A percentile compares a stretch with the other conserved stretches of the same genome.
These are phyloP conservation scores for Xiphophorus birchmanni DNA, from an alignment of 2,797 vertebrate genomes.

Conservation along the genomic window DNA sequence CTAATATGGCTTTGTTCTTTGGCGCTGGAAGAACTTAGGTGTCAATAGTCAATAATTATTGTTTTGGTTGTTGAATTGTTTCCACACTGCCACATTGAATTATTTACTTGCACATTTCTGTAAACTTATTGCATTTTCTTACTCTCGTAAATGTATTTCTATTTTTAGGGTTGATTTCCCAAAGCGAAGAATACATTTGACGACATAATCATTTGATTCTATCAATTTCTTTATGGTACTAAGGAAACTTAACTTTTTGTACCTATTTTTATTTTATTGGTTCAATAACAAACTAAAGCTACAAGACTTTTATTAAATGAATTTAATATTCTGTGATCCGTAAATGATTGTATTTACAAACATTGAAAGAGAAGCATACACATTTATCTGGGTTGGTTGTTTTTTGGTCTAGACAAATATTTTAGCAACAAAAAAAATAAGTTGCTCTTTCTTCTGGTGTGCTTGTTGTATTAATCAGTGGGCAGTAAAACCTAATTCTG, in stretches of 20 bases:
- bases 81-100: neutral
- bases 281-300: no score
- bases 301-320: no score
- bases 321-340: no score
- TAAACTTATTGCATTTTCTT: neutral
- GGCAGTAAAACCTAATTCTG: neutral
- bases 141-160: neutral
- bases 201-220: neutral
- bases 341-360: neutral
- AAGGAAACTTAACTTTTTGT: neutral
- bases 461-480: neutral
- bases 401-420: neutral
- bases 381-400: neutral
- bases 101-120: neutral
- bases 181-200: neutral
- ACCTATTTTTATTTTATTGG: no score
- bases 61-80: conserved; percentile 50
- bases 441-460: neutral
- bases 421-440: neutral
- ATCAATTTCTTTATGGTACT: neutral
- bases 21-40: neutral
- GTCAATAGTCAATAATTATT: conserved; percentile 24
- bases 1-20: neutral
- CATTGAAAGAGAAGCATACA: neutral
- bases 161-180: conserved; percentile 30